Evolutionary conservation across 2,888 invertebrate species (phyloP).

Genomic region (Pyrrhia umbra): DNA sequence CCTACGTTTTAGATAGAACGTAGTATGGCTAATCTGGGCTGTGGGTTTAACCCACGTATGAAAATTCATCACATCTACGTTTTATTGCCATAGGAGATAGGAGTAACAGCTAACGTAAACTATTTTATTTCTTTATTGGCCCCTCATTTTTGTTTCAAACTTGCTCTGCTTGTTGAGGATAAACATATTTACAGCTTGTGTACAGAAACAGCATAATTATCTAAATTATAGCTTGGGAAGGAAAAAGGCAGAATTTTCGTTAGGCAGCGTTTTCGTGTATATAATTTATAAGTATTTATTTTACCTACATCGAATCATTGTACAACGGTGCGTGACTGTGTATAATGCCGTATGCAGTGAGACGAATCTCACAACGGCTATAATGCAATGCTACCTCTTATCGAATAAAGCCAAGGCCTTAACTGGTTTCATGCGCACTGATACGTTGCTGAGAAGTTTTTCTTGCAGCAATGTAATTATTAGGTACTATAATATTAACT

Average conservation of each 20-base stretch:
- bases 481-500: not conserved
- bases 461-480: not conserved
- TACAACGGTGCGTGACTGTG: conserved; percentile 37
- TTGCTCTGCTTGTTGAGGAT: not conserved
- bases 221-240: not conserved
- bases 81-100: not conserved
- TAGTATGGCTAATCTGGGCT: no score
- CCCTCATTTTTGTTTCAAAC: not conserved
- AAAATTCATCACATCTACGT: no score
- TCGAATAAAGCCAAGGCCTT: conserved; percentile 41
- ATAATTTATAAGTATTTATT: no score
- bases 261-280: no score
- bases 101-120: not conserved
- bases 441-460: conserved; percentile 3
- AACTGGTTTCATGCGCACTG: conserved; percentile 12
- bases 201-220: not conserved
- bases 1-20: no score
- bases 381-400: conserved; percentile 28
- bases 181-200: not conserved
- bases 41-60: no score
- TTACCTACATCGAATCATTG: conserved; percentile 9
- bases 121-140: not conserved
- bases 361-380: conserved; percentile 32
- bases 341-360: conserved; percentile 39
- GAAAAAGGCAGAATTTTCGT: no score